Evolutionary conservation across 2,888 invertebrate genomes (phyloP), one percentile per base, ranked within the genome.

Genomic region (Diarsia mendica): DNA sequence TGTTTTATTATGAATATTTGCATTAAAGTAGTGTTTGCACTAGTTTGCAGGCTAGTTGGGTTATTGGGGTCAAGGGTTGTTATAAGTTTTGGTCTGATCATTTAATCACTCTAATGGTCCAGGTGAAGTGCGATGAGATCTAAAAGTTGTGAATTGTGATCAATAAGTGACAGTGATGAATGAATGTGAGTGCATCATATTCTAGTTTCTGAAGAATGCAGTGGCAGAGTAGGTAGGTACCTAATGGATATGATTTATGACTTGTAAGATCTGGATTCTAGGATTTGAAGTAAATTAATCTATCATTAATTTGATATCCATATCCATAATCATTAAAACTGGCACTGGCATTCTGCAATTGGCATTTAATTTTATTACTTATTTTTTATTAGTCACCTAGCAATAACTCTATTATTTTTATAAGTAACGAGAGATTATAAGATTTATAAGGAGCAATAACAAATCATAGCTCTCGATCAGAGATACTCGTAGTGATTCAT

Each of bases 1-100:
- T 73, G 49, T 71, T 69, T 60, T 51, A 68, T 46, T 77, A 73
- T 49, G 33, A 61, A 67, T 23, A 74, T 46, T 58, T 73, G 44
- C 44, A 72, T 77, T 79, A 63, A 23, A 44, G 48, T 61, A 48
- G n/a, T 61, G 28, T 74, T 46, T n/a, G n/a, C n/a, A n/a, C n/a
- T n/a, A n/a, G n/a, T n/a, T n/a, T 61, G 28, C 75, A 44, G n/a
- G 51, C 44, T 61, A 33, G 20, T 55, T 64, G 13, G 63, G 44
- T 55, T 64, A 64, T 77, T 70, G 3, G n/a, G 70, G 70, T 70
- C 78, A 70, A 82, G 55, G 70, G 66, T 63, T 48, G 13, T 63
- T 78, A 53, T 13, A 66, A 23, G 44, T 61, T 60, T 53, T 74
- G 46, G 6, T 23, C 23, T 48, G 28, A 18, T 18, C 8, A 23